phyloP scores from a whole-genome alignment of 2,113 vertebrate genomes.

The Petrocephalus microphthalmus region DNA sequence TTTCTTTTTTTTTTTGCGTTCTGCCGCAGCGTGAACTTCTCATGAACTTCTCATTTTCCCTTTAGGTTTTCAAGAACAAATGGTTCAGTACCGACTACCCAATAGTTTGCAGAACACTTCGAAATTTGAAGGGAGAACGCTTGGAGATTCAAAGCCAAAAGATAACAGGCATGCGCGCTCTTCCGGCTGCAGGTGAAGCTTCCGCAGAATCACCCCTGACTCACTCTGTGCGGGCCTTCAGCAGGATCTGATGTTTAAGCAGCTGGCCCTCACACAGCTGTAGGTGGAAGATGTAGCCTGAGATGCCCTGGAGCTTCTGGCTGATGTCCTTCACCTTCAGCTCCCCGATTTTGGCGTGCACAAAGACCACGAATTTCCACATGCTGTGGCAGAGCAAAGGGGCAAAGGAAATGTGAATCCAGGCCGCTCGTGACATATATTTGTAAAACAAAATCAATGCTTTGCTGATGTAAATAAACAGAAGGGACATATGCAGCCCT shows the following conservation, averaged over 20 bases:
- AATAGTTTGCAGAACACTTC: not conserved
- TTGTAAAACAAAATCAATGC: not conserved
- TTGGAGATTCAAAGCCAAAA: not conserved
- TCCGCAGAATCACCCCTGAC: not conserved
- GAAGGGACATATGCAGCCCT: not conserved
- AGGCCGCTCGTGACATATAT: not conserved
- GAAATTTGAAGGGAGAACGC: not conserved
- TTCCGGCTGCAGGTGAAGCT: not conserved
- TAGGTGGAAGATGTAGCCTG: conserved; percentile 79
- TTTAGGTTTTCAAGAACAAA: not conserved
- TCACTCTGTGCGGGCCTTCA: conserved; percentile 78
- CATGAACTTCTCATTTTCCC: not conserved
- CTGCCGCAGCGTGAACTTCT: not conserved
- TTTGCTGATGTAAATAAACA: not conserved
- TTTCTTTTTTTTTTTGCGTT: not conserved
- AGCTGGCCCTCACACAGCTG: conserved; percentile 74
- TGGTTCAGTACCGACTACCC: not conserved
- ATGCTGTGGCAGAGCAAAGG: conserved; percentile 50
- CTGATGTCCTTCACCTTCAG: conserved; percentile 81
- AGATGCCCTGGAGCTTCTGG: conserved; percentile 75
- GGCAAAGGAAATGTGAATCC: not conserved
- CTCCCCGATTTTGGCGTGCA: conserved; percentile 73
- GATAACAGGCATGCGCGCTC: not conserved
- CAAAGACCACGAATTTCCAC: conserved; percentile 79
- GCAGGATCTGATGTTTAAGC: conserved; percentile 77